Percentiles rank a stretch among this genome's conserved stretches.
Conservation (phyloP, 2,888 invertebrate species). For the Nemoura dubitans region DNA sequence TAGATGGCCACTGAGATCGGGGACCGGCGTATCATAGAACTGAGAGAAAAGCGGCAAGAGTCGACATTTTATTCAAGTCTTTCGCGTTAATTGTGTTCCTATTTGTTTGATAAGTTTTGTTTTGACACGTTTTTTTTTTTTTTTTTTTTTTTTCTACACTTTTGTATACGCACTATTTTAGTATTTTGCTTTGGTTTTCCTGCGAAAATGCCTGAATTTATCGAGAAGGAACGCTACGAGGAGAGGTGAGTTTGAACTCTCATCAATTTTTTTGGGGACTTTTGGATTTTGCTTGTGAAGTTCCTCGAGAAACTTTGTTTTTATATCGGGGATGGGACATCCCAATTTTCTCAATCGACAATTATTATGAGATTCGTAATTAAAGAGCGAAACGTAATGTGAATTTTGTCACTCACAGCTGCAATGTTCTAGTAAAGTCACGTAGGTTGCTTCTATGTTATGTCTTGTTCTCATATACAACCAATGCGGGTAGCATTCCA, state of each 20-base stretch:
- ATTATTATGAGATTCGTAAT: conserved; percentile 42
- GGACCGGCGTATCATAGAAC: not conserved
- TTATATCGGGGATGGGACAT: too few relatives aligned
- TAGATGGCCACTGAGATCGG: not conserved
- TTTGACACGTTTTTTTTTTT: not conserved
- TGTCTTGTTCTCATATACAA: too few relatives aligned
- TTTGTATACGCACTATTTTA: too few relatives aligned
- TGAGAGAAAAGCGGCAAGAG: conserved; percentile 1
- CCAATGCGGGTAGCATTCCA: too few relatives aligned
- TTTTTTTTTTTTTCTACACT: not conserved
- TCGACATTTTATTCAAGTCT: not conserved
- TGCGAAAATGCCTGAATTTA: conserved; percentile 51
- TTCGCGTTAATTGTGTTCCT: not conserved
- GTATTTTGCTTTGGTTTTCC: not conserved
- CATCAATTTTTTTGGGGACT: not conserved
- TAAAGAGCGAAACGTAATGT: too few relatives aligned
- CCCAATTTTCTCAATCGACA: too few relatives aligned
- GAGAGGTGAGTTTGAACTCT: conserved; percentile 49
- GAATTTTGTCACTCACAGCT: too few relatives aligned
- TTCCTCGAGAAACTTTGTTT: too few relatives aligned
- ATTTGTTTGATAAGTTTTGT: too few relatives aligned
- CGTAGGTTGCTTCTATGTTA: too few relatives aligned
- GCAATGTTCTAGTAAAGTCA: too few relatives aligned
- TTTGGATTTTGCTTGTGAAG: too few relatives aligned
- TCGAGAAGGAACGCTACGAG: conserved; percentile 48